These are phyloP conservation scores for Mesoligia furuncula DNA, from an alignment of 2,888 invertebrate genomes.

Conservation along the genomic window DNA sequence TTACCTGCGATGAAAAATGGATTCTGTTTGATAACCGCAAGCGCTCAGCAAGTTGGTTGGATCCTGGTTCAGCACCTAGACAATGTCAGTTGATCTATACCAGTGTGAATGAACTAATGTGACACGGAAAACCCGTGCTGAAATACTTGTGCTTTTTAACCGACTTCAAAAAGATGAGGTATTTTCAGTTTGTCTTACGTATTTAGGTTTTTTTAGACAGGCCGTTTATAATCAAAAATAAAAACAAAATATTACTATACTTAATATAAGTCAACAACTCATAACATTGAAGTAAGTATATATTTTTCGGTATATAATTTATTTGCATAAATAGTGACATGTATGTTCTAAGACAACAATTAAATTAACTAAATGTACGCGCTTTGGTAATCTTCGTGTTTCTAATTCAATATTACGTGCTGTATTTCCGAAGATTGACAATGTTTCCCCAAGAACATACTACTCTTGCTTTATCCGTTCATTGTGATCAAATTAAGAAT, in stretches of 20 bases:
- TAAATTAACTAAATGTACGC: constrained; percentile 2
- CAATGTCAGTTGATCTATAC: too few relatives aligned
- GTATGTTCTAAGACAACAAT: constrained; percentile 12
- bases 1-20: too few relatives aligned
- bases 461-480: not conserved
- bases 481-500: constrained; percentile 9
- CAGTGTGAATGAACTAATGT: too few relatives aligned
- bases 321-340: constrained; percentile 32
- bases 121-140: not conserved
- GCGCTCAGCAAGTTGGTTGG: too few relatives aligned
- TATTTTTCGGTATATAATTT: constrained; percentile 10
- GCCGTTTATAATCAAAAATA: not conserved
- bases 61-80: too few relatives aligned
- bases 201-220: not conserved
- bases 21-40: too few relatives aligned
- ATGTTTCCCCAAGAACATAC: not conserved
- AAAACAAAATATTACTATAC: not conserved
- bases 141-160: not conserved
- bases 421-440: not conserved
- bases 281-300: constrained; percentile 9
- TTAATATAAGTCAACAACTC: not conserved
- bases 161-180: not conserved
- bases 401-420: not conserved
- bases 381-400: not conserved
- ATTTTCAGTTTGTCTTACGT: not conserved